Base-by-base conservation (phyloP, 2,888 invertebrate species). In the Apocheima hispidaria region DNA sequence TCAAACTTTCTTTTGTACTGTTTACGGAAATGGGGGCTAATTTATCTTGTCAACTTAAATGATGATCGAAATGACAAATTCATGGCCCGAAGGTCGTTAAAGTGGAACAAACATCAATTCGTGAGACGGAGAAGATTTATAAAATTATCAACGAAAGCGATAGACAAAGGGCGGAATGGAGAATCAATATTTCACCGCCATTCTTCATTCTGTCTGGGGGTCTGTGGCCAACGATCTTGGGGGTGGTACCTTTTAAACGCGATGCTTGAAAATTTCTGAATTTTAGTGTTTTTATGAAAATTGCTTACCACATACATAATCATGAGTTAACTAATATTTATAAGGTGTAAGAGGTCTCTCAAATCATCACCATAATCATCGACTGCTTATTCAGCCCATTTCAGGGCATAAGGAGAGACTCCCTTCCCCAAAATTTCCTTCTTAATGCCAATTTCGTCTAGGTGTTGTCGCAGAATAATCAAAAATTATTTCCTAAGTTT, bases 181-280 rank as follows among this genome's bases (percentile, higher is more conserved):
- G 63, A 73, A 78, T 79, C 77, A 71, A 79, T 79, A 79, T 71
- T 74, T 71, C 63, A 78, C 71, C 65, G 68, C 60, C 72, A 69
- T 71, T 68, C 68, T 61, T 74, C 68, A 70, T 65, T 54, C 70
- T 68, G 60, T 63, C 64, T 60, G 26, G 51, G 9, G 33, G 40
- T 50, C 60, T 62, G 64, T 66, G 63, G 63, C 64, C 64, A 62
- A 63, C 59, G 59, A 56, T 56, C 53, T 50, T 5, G 21, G 62
- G 63, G 65, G 65, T 16, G 20, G 28, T 55, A 58, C 58, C 30
- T 46, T 26, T 20, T 9, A 26, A 44, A 26, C 26, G 14, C 26
- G 43, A 26, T 26, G n/a, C 9, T 20, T 36, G 12, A 44, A 12
- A 30, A 21, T 38, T 2, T 6, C 9, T 16, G 4, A 9, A 18